Conservation (phyloP, 2,113 vertebrate species). For the Cavia aperea region DNA sequence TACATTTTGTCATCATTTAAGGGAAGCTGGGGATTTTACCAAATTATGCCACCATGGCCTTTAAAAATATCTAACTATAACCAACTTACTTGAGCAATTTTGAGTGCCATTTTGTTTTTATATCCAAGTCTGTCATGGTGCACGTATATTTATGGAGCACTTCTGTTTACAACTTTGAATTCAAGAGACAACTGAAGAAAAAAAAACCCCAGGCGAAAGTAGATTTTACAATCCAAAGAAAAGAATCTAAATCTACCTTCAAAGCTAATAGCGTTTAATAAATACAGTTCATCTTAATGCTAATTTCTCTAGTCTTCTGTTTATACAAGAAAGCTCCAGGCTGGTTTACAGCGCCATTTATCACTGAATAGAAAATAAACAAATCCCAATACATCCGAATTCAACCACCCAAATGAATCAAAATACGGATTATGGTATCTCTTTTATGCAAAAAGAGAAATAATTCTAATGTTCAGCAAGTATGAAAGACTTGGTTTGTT, state of each 20-base stretch:
- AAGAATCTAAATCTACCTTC: conserved; percentile 48
- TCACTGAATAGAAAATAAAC: conserved; percentile 49
- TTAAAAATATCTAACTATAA: conserved; percentile 48
- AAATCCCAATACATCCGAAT: conserved; percentile 48
- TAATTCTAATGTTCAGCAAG: conserved; percentile 32
- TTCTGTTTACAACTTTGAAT: conserved; percentile 45
- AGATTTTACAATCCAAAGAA: conserved; percentile 38
- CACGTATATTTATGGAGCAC: conserved; percentile 50
- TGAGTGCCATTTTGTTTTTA: conserved; percentile 51
- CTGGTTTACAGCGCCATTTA: conserved; percentile 51
- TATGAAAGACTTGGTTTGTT: conserved; percentile 23
- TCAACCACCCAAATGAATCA: conserved; percentile 39
- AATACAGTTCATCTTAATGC: conserved; percentile 48
- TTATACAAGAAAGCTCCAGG: conserved; percentile 49
- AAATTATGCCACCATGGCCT: conserved; percentile 41
- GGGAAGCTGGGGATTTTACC: conserved; percentile 22
- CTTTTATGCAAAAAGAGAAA: conserved; percentile 36
- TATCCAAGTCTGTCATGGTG: conserved; percentile 10
- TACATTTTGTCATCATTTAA: conserved; percentile 46
- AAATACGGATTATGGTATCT: conserved; percentile 51
- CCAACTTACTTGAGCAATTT: conserved; percentile 47
- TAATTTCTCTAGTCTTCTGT: conserved; percentile 62
- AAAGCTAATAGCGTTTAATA: conserved; percentile 46
- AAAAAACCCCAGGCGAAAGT: neutral
- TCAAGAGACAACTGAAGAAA: conserved; percentile 32